Evolutionary conservation across 2,113 vertebrate genomes (phyloP).

Genomic region (Tachysurus vachellii): DNA sequence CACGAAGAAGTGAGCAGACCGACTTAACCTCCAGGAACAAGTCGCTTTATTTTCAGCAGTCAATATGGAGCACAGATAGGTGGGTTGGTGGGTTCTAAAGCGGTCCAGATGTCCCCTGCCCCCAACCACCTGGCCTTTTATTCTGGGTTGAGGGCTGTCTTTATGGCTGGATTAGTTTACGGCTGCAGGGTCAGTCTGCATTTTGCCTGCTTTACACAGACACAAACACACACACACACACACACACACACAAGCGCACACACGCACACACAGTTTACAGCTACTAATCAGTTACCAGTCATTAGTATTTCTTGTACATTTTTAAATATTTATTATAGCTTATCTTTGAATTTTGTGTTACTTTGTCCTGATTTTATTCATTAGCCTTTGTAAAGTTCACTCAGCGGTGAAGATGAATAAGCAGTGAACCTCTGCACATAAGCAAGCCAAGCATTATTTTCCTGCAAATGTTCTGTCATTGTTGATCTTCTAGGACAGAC

Average conservation of each 20-base stretch:
- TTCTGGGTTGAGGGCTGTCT: slow-evolving; percentile 54
- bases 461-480: slow-evolving; percentile 11
- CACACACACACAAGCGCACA: not conserved
- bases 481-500: slow-evolving; percentile 16
- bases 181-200: slow-evolving; percentile 36
- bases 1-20: slow-evolving; percentile 34
- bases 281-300: too few species aligned
- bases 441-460: not conserved
- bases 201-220: slow-evolving; percentile 16
- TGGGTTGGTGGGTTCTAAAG: slow-evolving; percentile 48
- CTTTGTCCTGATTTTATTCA: not conserved
- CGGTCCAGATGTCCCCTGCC: slow-evolving; percentile 56
- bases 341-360: too few species aligned
- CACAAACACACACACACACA: slow-evolving; percentile 25
- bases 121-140: slow-evolving; percentile 49
- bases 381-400: slow-evolving; percentile 1
- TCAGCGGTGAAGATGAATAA: slow-evolving; percentile 34
- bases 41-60: slow-evolving; percentile 62
- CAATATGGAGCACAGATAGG: slow-evolving; percentile 47
- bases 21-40: slow-evolving; percentile 61
- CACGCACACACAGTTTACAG: not conserved
- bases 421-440: slow-evolving; percentile 24
- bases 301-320: too few species aligned
- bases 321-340: too few species aligned
- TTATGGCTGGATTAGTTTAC: slow-evolving; percentile 57